Conservation (phyloP, 2,888 invertebrate genomes). For the Miltochrista miniata region DNA sequence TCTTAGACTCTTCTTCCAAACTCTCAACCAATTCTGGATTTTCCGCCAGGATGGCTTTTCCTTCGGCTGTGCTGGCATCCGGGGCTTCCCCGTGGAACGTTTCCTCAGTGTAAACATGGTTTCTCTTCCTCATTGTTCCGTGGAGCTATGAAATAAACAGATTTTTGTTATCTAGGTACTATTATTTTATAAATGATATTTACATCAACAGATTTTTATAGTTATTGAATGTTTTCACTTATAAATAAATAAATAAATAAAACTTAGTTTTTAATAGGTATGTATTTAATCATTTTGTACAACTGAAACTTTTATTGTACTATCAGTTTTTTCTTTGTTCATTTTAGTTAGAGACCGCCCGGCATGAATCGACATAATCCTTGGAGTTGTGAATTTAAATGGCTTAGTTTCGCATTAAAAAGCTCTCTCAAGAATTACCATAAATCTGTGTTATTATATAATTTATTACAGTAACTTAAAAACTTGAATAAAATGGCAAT, state of each 20-base stretch:
- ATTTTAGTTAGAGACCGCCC: no score
- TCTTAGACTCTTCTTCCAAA: constrained; percentile 22
- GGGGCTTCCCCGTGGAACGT: constrained; percentile 85
- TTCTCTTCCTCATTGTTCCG: constrained; percentile 85
- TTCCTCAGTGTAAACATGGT: constrained; percentile 87
- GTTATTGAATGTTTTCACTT: no score
- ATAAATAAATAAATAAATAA: no score
- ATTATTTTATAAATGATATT: not conserved
- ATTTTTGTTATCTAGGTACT: not conserved
- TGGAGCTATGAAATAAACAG: constrained; percentile 79
- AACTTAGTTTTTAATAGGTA: no score
- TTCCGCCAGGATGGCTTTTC: constrained; percentile 58
- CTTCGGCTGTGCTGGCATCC: constrained; percentile 74
- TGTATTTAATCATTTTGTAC: not conserved
- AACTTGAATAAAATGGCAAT: not conserved
- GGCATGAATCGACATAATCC: no score
- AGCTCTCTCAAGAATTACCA: not conserved
- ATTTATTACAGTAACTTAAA: not conserved
- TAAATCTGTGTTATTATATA: not conserved
- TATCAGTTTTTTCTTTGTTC: no score
- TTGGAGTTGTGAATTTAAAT: not conserved
- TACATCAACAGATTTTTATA: no score
- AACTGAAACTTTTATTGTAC: no score
- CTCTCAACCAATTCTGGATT: constrained; percentile 54
- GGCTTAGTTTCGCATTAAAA: not conserved